These are phyloP conservation scores for Papilio polyxenes DNA, from an alignment of 1,140 invertebrate genomes.

Conservation along the genomic window DNA sequence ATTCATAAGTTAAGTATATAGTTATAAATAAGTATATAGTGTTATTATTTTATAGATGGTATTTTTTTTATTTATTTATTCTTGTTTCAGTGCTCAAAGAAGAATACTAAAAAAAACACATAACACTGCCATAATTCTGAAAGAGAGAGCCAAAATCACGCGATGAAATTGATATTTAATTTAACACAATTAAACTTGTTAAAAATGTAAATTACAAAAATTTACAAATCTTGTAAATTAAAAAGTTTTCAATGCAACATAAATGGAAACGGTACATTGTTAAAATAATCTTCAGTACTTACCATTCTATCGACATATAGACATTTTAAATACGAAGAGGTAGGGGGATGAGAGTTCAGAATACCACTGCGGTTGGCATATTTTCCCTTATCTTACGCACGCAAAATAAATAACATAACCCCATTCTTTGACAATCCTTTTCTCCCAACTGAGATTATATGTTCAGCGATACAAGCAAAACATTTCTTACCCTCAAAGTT, in stretches of 20 bases:
- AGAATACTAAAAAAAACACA: too few relatives aligned
- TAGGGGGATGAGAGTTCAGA: not conserved
- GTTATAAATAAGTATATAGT: too few relatives aligned
- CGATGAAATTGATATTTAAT: too few relatives aligned
- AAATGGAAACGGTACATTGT: not conserved
- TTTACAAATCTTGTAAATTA: not conserved
- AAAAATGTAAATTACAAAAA: not conserved
- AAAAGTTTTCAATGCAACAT: not conserved
- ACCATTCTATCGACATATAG: not conserved
- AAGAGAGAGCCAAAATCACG: not conserved
- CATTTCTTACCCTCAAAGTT: slow-evolving; percentile 12
- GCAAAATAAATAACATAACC: slow-evolving; percentile 12
- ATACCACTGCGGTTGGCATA: slow-evolving; percentile 8
- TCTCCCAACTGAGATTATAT: slow-evolving; percentile 3
- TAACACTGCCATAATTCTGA: not conserved
- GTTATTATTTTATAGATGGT: too few relatives aligned
- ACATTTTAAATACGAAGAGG: not conserved
- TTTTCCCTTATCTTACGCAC: slow-evolving; percentile 6
- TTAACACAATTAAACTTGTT: not conserved
- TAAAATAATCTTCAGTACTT: not conserved
- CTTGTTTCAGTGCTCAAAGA: too few relatives aligned
- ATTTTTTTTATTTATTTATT: too few relatives aligned
- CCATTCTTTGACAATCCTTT: not conserved
- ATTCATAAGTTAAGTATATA: too few relatives aligned
- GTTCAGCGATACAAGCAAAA: slow-evolving; percentile 17